Conservation (phyloP, 2,797 vertebrate genomes). For the Pseudocheirus occidentalis region DNA sequence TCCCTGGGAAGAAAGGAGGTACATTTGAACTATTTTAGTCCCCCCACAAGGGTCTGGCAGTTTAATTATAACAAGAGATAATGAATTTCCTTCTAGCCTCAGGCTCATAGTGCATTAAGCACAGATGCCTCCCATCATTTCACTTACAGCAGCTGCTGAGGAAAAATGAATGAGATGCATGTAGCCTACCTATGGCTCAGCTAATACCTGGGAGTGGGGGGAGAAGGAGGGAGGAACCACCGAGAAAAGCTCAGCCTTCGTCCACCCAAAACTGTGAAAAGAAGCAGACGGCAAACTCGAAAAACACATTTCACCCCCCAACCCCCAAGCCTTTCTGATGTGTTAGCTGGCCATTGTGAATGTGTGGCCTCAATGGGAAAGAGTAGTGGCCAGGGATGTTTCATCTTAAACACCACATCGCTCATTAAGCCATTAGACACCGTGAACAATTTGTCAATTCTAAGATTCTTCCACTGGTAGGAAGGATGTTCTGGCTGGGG, state of each 20-base stretch:
- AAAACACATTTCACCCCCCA: background rate
- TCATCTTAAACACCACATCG: background rate
- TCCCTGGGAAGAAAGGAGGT: background rate
- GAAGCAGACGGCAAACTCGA: background rate
- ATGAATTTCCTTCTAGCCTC: conserved; percentile 48
- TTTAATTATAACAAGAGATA: background rate
- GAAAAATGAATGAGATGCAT: conserved; percentile 60
- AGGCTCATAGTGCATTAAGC: background rate
- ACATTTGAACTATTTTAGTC: conserved; percentile 42
- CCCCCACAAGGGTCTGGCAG: conserved; percentile 24
- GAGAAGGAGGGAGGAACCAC: background rate
- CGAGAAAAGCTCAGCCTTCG: background rate
- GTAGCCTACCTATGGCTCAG: background rate
- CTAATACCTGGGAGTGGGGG: background rate
- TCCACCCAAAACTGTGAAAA: background rate
- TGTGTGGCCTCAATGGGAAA: background rate
- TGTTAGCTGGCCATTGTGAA: background rate
- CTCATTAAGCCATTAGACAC: background rate
- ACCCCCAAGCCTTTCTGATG: background rate
- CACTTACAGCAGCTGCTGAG: conserved; percentile 55
- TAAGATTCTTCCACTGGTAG: background rate
- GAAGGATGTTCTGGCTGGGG: background rate
- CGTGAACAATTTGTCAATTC: background rate
- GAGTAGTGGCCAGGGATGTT: background rate
- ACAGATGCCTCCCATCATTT: background rate